Conservation (phyloP, 2,888 invertebrate species). For the Lycophotia porphyrea region DNA sequence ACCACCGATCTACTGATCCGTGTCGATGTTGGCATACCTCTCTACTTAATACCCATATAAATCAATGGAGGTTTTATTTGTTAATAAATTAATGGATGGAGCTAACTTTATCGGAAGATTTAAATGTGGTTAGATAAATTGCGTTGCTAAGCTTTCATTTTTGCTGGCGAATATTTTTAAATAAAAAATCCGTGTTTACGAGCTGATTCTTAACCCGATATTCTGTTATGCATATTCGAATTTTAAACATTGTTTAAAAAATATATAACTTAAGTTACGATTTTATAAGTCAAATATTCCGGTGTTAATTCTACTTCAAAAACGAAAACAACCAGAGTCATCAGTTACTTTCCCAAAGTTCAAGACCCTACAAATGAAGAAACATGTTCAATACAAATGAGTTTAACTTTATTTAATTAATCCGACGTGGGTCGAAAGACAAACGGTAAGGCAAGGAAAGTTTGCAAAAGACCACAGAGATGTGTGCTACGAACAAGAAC, state of each 20-base stretch:
- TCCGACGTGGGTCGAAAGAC: constrained; percentile 38
- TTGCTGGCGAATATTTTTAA: constrained; percentile 10
- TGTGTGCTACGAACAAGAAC: constrained; percentile 3
- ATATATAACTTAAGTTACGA: neutral
- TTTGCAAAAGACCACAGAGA: constrained; percentile 34
- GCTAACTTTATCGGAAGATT: constrained; percentile 39
- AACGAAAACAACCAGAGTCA: neutral
- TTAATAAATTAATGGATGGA: constrained; percentile 58
- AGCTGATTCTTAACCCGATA: constrained; percentile 31
- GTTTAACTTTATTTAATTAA: constrained; percentile 56
- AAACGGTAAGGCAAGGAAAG: constrained; percentile 18
- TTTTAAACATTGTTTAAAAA: neutral
- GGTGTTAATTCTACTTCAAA: neutral
- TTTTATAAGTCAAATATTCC: neutral
- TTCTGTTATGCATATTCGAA: neutral
- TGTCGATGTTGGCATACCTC: constrained; percentile 51
- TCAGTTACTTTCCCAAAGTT: neutral
- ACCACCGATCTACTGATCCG: constrained; percentile 42
- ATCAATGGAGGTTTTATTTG: constrained; percentile 48
- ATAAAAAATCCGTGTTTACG: constrained; percentile 38
- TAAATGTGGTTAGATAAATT: constrained; percentile 47
- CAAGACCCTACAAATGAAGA: constrained; percentile 23
- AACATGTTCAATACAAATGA: constrained; percentile 32
- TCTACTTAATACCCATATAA: constrained; percentile 36
- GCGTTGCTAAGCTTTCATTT: constrained; percentile 15